A percentile compares a stretch with the other conserved stretches of the same genome.
Evolutionary conservation across 2,113 vertebrate species (phyloP).

Genomic region (Pelvicachromis taeniatus): DNA sequence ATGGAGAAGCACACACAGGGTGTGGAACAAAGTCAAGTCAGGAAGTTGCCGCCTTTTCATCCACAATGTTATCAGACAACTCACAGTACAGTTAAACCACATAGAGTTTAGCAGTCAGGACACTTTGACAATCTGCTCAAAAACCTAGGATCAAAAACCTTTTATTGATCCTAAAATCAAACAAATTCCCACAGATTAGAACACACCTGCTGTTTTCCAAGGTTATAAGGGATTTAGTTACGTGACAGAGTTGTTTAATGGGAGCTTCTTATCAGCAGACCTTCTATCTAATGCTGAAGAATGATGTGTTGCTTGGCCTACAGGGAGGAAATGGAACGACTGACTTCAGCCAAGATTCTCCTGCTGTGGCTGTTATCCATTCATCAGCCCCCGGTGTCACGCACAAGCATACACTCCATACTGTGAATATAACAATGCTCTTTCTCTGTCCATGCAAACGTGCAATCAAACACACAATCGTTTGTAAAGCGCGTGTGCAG

Average conservation of each 20-base stretch:
- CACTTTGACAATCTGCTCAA: background rate
- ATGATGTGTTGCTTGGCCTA: constrained; percentile 3
- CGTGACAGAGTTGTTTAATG: background rate
- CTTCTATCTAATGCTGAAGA: background rate
- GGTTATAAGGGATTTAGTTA: background rate
- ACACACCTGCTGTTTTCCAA: background rate
- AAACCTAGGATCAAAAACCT: too few species aligned
- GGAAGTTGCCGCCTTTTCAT: background rate
- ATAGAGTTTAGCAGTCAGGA: background rate
- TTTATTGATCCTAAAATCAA: background rate
- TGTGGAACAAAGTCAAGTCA: background rate
- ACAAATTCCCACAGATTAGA: background rate
- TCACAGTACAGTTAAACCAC: background rate
- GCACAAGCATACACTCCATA: background rate
- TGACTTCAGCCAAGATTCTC: background rate
- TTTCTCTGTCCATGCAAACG: background rate
- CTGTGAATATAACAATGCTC: background rate
- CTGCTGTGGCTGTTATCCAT: background rate
- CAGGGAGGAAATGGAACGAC: background rate
- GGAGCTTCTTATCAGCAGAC: background rate
- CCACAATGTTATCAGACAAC: background rate
- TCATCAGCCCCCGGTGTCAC: constrained; percentile 5
- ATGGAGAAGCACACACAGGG: background rate
- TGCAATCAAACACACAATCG: background rate
- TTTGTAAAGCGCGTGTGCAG: background rate